These are phyloP conservation scores for Pseudochirops cupreus DNA, from an alignment of 2,797 vertebrate genomes.

Conservation along the genomic window DNA sequence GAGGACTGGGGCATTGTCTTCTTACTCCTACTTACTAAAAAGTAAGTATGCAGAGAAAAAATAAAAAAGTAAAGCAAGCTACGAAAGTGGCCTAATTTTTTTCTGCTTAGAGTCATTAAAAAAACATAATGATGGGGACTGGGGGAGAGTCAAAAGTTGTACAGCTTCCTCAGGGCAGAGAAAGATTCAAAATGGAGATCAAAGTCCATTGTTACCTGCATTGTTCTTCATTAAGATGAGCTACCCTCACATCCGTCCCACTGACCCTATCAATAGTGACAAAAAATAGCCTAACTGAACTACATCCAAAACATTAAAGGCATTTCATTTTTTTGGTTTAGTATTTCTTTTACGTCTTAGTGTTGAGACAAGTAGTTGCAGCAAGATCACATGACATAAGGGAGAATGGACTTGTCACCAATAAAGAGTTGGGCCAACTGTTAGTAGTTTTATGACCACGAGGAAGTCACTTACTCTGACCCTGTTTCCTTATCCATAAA, in stretches of 20 bases:
- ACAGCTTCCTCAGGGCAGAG: not conserved
- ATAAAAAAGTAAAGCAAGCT: not conserved
- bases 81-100: not conserved
- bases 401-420: not conserved
- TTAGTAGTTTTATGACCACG: not conserved
- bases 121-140: not conserved
- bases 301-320: not conserved
- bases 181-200: not conserved
- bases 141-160: not conserved
- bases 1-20: not conserved
- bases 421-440: not conserved
- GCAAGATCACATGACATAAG: not conserved
- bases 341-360: not conserved
- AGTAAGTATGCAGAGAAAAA: not conserved
- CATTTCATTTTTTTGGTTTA: not conserved
- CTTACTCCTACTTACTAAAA: not conserved
- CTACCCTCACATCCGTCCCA: rapidly evolving
- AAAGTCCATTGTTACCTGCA: not conserved
- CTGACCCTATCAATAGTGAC: not conserved
- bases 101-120: not conserved
- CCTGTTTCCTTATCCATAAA: not conserved
- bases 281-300: not conserved
- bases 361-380: not conserved
- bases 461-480: not conserved
- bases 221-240: not conserved